A percentile compares a stretch with the other conserved stretches of the same genome.
Evolutionary conservation across 2,113 vertebrate genomes (phyloP).

Genomic region (Brachionichthys hirsutus): DNA sequence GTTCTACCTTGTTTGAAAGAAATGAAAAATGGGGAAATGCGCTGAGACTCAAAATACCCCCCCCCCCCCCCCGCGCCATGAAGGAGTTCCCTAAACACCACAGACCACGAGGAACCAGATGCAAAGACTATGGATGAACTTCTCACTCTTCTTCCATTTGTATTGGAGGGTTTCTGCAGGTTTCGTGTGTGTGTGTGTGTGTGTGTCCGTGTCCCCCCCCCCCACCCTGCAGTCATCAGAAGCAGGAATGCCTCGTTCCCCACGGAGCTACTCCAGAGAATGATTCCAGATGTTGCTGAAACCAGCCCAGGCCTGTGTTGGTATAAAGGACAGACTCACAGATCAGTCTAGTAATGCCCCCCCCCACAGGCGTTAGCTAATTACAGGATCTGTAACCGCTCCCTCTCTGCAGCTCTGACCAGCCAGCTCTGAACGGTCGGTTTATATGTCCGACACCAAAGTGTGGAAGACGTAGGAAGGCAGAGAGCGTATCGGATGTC

Average conservation of each 20-base stretch:
- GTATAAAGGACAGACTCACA: not conserved
- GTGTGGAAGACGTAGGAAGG: not conserved
- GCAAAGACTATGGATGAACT: constrained; percentile 1
- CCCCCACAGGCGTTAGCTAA: constrained; percentile 40
- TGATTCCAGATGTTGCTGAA: constrained; percentile 64
- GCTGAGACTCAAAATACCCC: not conserved
- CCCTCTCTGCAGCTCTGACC: not conserved
- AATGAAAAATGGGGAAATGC: constrained; percentile 9
- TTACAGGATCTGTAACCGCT: constrained; percentile 33
- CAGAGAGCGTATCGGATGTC: not conserved
- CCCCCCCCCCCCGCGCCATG: not conserved
- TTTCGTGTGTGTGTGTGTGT: no score
- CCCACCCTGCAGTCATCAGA: not conserved
- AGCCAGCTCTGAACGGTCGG: constrained; percentile 14
- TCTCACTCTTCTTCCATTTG: not conserved
- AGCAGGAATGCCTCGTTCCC: constrained; percentile 31
- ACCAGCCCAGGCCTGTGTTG: constrained; percentile 20
- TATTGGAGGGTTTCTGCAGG: not conserved
- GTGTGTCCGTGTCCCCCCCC: no score
- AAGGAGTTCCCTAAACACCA: constrained; percentile 25
- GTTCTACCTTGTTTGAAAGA: constrained; percentile 42
- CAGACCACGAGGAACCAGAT: constrained; percentile 26
- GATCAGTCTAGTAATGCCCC: constrained; percentile 38
- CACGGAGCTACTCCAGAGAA: constrained; percentile 37
- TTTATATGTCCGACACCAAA: constrained; percentile 14